Evolutionary conservation across 2,888 invertebrate species (phyloP), one percentile per base, ranked within the genome.

Genomic region (Pterobdella sp.): DNA sequence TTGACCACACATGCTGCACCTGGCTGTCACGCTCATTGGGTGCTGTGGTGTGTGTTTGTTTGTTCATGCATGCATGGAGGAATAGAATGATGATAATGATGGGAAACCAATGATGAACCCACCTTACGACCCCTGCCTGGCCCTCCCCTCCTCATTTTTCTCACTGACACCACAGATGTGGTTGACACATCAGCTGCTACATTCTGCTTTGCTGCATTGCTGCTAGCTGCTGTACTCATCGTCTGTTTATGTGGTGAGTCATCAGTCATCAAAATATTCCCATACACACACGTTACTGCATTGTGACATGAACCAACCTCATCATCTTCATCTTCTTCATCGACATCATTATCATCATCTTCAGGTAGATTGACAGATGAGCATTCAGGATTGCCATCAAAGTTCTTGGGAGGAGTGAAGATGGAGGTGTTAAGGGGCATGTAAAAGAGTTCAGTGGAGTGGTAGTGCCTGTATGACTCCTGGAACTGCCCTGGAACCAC

Each of bases 401-500:
- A 74, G 37, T 75, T 76, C 75, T 80, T 80, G 18, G 81, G 83
- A 14, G 82, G 81, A 49, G 88, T 88, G 79, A 89, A 90, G 73
- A 93, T 81, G 75, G 91, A 91, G 10, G 96, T 94, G 83, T 93
- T 94, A 69, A 98, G 82, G 0, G 98, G 98, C 85, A 94, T 89
- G 82, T 92, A 92, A 81, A 92, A 91, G 74, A 97, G 86, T 84
- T 96, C 93, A 22, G 90, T 88, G 4, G 92, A 86, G 1, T 91
- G 89, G 83, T 92, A 95, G 74, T 85, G 85, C 80, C 90, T 88
- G 84, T 90, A 95, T 81, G 88, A 88, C 84, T 94, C 92, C 78
- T 91, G 91, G 85, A 89, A 97, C 86, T 98, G 98, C n/a, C 96
- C 96, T 52, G 95, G 94, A 79, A 98, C 89, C 76, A 98, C 86